Evolutionary conservation across 1,140 invertebrate genomes (phyloP).

Genomic region (Habropoda laboriosa): DNA sequence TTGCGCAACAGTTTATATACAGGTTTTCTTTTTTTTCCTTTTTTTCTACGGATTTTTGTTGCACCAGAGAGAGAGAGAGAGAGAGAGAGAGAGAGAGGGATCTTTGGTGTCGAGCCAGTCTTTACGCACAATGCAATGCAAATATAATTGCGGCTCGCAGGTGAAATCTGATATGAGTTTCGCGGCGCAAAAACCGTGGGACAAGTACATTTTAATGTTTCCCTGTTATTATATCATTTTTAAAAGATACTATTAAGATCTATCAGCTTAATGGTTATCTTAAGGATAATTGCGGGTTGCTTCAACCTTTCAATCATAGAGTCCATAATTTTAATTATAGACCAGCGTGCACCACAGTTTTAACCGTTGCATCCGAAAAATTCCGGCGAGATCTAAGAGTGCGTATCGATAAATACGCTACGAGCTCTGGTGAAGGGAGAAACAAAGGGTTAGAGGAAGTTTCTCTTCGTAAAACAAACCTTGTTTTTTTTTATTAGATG

Average conservation of each 20-base stretch:
- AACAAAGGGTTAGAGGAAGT: too few relatives aligned
- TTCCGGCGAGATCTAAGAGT: background rate
- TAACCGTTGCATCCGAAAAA: constrained; percentile 6
- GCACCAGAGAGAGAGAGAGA: too few relatives aligned
- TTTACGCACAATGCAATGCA: constrained; percentile 13
- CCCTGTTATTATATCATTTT: constrained; percentile 44
- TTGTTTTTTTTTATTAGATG: too few relatives aligned
- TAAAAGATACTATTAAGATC: constrained; percentile 38
- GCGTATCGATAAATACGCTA: background rate
- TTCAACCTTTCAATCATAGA: constrained; percentile 13
- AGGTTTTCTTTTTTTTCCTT: background rate
- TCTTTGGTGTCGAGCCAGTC: background rate
- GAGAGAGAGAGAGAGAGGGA: too few relatives aligned
- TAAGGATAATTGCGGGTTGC: constrained; percentile 27
- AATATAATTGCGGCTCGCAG: constrained; percentile 20
- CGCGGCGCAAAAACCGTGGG: background rate
- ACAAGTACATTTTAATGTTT: constrained; percentile 39
- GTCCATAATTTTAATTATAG: constrained; percentile 47
- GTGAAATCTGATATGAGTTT: constrained; percentile 30
- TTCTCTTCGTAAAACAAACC: too few relatives aligned
- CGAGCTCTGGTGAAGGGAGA: background rate
- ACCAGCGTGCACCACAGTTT: background rate
- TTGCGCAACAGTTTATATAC: background rate
- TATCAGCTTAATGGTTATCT: constrained; percentile 28
- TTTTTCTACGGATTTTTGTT: background rate